Base-by-base conservation (phyloP, 2,888 invertebrate genomes). In the Pollenia griseotomentosa region DNA sequence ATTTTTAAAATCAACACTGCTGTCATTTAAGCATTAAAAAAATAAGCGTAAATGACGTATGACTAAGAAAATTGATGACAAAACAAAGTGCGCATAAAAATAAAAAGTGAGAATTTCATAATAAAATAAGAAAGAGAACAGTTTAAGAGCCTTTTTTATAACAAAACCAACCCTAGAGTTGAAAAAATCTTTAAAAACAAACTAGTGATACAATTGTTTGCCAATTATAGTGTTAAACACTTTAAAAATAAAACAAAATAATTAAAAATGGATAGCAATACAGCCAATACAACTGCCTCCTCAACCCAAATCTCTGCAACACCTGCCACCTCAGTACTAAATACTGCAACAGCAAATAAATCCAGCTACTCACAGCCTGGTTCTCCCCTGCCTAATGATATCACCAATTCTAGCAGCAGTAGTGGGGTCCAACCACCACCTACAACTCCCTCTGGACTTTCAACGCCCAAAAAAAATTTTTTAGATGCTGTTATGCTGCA, bases 391-490 rank as follows among this genome's bases (percentile, higher is more conserved):
- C 81, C 88, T 23, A 19, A 80, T 23, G 83, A 83, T 63, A 33
- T 19, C 12, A 59, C 10, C 44, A 68, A 79, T 23, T 53, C 66
- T 75, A 40, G 7, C 59, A 79, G 42, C 33, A 61, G 80, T 8
- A 14, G 33, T 46, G 19, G 14, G 3, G 55, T 55, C 33, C 55
- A 19, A 16, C 48, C 65, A 40, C 51, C 81, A 42, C 65, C 81
- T 12, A 14, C 42, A 48, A 57, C 75, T 19, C 89, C 78, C 8
- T 79, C 79, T 9, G 33, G 44, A 10, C 74, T 82, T 11, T 84
- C 89, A 8, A 93, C 93, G 68, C 93, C 93, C 42, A 92, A 92
- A 73, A 93, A 92, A 83, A 89, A 90, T 68, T 89, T 91, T 23
- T 83, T 89, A 42, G 91, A 91, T 82, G 90, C 90, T 14, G 88